Conservation (phyloP, 2,888 invertebrate genomes). For the Orthonevra nobilis region DNA sequence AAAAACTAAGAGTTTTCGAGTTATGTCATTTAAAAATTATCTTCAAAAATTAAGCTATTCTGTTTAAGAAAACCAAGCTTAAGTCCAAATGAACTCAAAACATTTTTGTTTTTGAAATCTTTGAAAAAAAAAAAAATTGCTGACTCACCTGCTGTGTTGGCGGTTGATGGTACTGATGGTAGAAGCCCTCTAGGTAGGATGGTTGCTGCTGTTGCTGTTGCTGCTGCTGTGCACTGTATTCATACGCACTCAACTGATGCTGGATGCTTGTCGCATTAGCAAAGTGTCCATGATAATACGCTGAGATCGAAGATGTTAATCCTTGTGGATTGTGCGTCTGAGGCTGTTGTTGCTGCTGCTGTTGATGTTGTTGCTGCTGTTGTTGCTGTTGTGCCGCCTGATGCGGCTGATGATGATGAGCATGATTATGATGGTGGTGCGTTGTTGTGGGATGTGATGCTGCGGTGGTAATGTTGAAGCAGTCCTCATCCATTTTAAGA, state of each 20-base stretch:
- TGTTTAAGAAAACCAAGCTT: too few species aligned
- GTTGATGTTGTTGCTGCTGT: constrained; percentile 72
- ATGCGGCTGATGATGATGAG: constrained; percentile 70
- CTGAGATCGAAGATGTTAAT: constrained; percentile 60
- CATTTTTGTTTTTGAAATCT: too few species aligned
- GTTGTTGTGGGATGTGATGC: constrained; percentile 72
- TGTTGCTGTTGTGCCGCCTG: constrained; percentile 71
- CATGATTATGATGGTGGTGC: constrained; percentile 59
- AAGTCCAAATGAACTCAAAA: too few species aligned
- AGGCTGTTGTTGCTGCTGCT: constrained; percentile 68
- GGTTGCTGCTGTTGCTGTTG: constrained; percentile 71
- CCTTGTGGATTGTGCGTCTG: constrained; percentile 71
- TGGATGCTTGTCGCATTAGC: constrained; percentile 76
- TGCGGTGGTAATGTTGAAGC: constrained; percentile 84
- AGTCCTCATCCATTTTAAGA: constrained; percentile 93
- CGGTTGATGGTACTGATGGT: constrained; percentile 73
- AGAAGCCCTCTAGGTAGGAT: constrained; percentile 72
- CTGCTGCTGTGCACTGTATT: constrained; percentile 75
- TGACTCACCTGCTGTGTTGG: constrained; percentile 76
- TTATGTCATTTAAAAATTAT: too few species aligned
- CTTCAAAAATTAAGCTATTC: too few species aligned
- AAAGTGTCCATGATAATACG: constrained; percentile 80
- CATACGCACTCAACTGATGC: constrained; percentile 77
- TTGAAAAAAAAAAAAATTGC: too few species aligned
- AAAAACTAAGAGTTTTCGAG: too few species aligned